A percentile compares a stretch with the other conserved stretches of the same genome.
phyloP scores from a whole-genome alignment of 2,888 invertebrate species.

The Dryobota labecula region DNA sequence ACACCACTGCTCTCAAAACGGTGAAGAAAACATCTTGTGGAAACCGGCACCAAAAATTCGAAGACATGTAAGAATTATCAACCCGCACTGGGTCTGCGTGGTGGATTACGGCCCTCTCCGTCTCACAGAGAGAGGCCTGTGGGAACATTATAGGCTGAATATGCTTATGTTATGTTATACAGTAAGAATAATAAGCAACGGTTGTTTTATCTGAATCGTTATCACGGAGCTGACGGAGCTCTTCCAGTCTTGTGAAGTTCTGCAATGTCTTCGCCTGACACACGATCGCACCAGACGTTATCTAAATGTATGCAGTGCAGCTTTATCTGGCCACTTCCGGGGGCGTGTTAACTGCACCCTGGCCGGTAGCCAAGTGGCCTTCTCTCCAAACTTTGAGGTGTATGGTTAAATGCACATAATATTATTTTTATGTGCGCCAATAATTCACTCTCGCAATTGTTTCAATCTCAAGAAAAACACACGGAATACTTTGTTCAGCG shows the following conservation, averaged over 20 bases:
- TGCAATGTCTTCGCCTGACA: constrained; percentile 52
- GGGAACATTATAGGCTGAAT: too few relatives aligned
- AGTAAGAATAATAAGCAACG: not conserved
- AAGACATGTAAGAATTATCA: too few relatives aligned
- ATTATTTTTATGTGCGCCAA: constrained; percentile 75
- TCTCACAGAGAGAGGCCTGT: too few relatives aligned
- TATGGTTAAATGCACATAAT: constrained; percentile 79
- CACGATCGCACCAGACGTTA: constrained; percentile 63
- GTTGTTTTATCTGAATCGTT: constrained; percentile 25
- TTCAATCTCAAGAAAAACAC: constrained; percentile 71
- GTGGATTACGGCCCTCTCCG: too few relatives aligned
- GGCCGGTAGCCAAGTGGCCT: constrained; percentile 84
- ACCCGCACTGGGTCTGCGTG: too few relatives aligned
- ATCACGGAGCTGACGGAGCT: constrained; percentile 14
- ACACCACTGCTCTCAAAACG: too few relatives aligned
- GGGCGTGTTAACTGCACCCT: constrained; percentile 77
- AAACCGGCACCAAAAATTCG: too few relatives aligned
- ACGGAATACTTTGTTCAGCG: constrained; percentile 61
- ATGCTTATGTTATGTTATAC: too few relatives aligned
- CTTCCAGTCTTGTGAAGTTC: constrained; percentile 1
- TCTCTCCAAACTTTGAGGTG: constrained; percentile 74
- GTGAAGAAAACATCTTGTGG: too few relatives aligned
- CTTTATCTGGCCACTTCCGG: constrained; percentile 81
- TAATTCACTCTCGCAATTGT: constrained; percentile 77
- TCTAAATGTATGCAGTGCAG: constrained; percentile 70